Evolutionary conservation across 1,140 invertebrate genomes (phyloP), one percentile per base, ranked within the genome.

Genomic region (Drosophila obscura): DNA sequence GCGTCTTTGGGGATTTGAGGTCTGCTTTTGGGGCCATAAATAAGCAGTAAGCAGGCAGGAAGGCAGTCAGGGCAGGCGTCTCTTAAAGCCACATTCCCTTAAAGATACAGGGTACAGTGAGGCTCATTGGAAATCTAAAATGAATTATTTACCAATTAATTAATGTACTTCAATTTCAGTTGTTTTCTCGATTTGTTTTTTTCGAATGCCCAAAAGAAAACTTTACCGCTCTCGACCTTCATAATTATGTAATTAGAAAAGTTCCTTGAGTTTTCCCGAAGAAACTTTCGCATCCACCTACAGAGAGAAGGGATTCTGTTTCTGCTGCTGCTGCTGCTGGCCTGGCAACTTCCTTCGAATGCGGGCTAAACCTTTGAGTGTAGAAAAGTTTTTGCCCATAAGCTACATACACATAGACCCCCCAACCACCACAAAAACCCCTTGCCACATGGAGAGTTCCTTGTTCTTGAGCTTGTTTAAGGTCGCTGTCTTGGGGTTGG

Each of bases 171-270:
- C 63, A 85, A 85, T 75, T 76, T 73, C 62, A 62, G 62, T 74
- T 74, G 52, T 73, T 52, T 55, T 53, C 48, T 64, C 55, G 51
- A 62, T 78, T 75, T 85, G 64, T 35, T 9, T 77, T 67, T 71
- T 63, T 28, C 46, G 43, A 52, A 53, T 64, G 57, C 31, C 41
- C 62, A 58, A 13, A 9, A 53, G 15, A 58, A 67, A 87, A 76
- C 80, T 85, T 78, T 60, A 45, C 28, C 64, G 72, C 63, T 57
- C 63, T 57, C 76, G 76, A 88, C 83, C 83, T 83, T 83, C 83
- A 87, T 87, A 87, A 88, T 87, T 87, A 87, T 79, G 63, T 88
- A 87, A 87, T 87, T 87, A 83, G 63, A 79, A 87, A 87, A 87
- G 82, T 85, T 85, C 62, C 46, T 35, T 53, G 62, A 64, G 68